Evolutionary conservation across 64 coral and sea anemone species (phyloP).

Genomic region (Actinia tenebrosa): DNA sequence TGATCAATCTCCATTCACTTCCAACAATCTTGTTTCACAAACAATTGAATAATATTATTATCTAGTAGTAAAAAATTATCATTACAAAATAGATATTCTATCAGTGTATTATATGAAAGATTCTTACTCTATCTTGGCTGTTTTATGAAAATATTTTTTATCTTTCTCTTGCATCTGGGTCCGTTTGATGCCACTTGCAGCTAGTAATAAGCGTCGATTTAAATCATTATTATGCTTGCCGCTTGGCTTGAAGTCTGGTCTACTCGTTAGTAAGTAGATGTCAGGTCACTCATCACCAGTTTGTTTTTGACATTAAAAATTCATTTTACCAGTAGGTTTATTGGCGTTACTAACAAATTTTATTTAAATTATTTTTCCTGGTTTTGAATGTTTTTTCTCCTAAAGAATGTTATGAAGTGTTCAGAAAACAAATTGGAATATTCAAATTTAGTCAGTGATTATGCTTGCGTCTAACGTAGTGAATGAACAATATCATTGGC

Average conservation of each 20-base stretch:
- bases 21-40: neutral
- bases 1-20: constrained; percentile 61
- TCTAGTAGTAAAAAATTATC: neutral
- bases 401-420: neutral
- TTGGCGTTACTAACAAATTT: neutral
- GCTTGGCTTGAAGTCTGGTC: no score
- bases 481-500: constrained; percentile 43
- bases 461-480: neutral
- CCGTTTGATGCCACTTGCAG: no score
- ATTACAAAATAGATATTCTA: neutral
- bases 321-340: neutral
- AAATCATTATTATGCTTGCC: no score
- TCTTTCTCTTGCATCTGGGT: neutral
- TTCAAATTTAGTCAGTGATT: neutral
- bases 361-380: neutral
- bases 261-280: no score
- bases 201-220: no score
- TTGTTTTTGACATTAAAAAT: neutral
- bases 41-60: constrained; percentile 12
- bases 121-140: neutral
- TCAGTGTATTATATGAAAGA: neutral
- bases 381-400: neutral
- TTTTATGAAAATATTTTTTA: neutral
- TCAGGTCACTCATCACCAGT: neutral
- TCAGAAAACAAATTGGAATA: neutral